Evolutionary conservation across 2,797 vertebrate genomes (phyloP).

Genomic region (Craterocephalus amniculus): DNA sequence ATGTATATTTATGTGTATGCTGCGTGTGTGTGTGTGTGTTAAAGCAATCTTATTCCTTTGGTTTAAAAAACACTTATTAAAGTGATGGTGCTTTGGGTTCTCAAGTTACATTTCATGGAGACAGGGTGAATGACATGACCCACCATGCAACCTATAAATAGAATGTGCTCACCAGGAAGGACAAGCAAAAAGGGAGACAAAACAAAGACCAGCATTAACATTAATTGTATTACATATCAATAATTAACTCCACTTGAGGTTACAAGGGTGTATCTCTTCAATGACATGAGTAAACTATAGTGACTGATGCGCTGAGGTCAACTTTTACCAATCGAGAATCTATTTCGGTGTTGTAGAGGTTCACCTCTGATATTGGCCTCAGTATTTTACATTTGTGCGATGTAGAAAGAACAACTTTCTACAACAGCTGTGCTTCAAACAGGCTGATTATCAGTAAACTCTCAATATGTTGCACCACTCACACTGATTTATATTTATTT

Average conservation of each 20-base stretch:
- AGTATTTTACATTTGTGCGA: conserved; percentile 51
- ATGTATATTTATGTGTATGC: too few species aligned
- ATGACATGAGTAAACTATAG: conserved; percentile 28
- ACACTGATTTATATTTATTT: conserved; percentile 6
- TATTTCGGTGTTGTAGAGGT: conserved; percentile 29
- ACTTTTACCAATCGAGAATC: conserved; percentile 33
- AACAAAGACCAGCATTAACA: conserved; percentile 49
- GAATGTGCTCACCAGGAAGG: conserved; percentile 51
- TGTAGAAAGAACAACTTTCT: conserved; percentile 50
- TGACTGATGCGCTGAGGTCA: conserved; percentile 24
- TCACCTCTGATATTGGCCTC: conserved; percentile 57
- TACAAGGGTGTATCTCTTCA: conserved; percentile 10
- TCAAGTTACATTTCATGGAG: conserved; percentile 72
- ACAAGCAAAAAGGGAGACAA: conserved; percentile 46
- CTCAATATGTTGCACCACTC: conserved; percentile 19
- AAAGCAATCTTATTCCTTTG: conserved; percentile 24
- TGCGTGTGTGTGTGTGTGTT: too few species aligned
- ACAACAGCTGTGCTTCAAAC: conserved; percentile 27
- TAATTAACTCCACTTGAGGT: conserved; percentile 19
- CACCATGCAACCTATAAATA: conserved; percentile 66
- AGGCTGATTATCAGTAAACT: conserved; percentile 33
- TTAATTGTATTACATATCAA: conserved; percentile 43
- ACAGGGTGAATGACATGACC: conserved; percentile 52
- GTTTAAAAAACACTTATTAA: conserved; percentile 45
- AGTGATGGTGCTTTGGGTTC: conserved; percentile 64